Conservation (phyloP, 2,888 invertebrate genomes). For the Drosophila tripunctata region DNA sequence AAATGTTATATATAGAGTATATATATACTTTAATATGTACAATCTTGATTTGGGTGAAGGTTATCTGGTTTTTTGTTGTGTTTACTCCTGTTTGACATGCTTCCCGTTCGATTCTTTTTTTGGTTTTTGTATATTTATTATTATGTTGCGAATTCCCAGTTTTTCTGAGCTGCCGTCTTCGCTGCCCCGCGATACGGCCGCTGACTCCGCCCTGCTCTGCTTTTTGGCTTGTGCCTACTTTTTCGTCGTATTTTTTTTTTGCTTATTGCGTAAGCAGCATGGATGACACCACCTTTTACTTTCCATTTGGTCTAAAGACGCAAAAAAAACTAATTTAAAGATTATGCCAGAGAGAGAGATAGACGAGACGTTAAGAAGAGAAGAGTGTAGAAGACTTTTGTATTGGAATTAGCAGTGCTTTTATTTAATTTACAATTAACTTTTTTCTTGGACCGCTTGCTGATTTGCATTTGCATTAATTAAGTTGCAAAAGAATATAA, state of each 20-base stretch:
- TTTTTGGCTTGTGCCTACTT: constrained; percentile 48
- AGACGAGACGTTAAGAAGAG: constrained; percentile 20
- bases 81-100: constrained; percentile 34
- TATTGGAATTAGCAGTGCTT: constrained; percentile 22
- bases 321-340: constrained; percentile 28
- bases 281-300: constrained; percentile 70
- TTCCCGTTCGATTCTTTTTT: constrained; percentile 18
- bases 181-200: too few relatives aligned
- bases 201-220: constrained; percentile 10
- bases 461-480: constrained; percentile 56
- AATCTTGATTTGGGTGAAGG: constrained; percentile 63
- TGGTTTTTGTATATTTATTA: neutral
- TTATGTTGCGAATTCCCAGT: constrained; percentile 23
- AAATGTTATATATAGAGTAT: too few relatives aligned
- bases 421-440: constrained; percentile 56
- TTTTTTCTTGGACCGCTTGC: constrained; percentile 8
- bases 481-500: constrained; percentile 29
- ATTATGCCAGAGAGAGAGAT: constrained; percentile 10
- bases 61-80: constrained; percentile 34
- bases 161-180: constrained; percentile 15
- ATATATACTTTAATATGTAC: neutral
- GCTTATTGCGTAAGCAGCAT: constrained; percentile 65
- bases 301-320: constrained; percentile 62
- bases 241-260: constrained; percentile 25
- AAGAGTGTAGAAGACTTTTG: constrained; percentile 3